These are phyloP conservation scores for Papilio demoleus DNA, from an alignment of 2,888 invertebrate genomes.

Conservation along the genomic window DNA sequence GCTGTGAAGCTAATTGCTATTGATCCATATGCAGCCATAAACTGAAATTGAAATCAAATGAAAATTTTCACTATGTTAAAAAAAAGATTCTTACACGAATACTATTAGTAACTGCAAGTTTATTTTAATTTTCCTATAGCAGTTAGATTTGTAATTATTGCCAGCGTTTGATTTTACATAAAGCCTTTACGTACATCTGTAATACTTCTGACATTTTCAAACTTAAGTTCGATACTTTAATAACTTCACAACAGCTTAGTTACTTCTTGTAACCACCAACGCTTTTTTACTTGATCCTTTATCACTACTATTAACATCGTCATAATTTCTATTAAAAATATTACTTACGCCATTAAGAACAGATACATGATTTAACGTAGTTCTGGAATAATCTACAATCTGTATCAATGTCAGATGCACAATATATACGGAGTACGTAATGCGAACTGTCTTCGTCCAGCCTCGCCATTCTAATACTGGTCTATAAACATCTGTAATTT, in stretches of 20 bases:
- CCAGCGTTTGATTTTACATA: too few relatives aligned
- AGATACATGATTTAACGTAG: slow-evolving; percentile 1
- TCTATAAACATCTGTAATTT: slow-evolving; percentile 12
- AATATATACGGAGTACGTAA: slow-evolving; percentile 6
- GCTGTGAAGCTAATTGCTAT: neutral
- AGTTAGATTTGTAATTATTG: too few relatives aligned
- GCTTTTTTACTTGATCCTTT: too few relatives aligned
- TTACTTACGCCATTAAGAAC: neutral
- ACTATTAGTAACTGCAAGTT: too few relatives aligned
- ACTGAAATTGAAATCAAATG: neutral
- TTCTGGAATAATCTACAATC: neutral
- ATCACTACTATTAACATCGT: neutral
- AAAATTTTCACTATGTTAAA: neutral
- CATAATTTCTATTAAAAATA: neutral
- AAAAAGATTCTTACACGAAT: too few relatives aligned
- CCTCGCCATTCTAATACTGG: slow-evolving; percentile 8
- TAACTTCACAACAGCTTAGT: too few relatives aligned
- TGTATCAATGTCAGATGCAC: slow-evolving; percentile 8
- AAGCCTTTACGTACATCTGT: too few relatives aligned
- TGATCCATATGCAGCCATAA: neutral
- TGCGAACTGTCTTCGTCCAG: neutral
- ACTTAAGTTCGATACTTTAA: too few relatives aligned
- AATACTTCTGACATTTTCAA: too few relatives aligned
- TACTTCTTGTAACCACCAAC: too few relatives aligned
- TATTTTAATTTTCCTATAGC: too few relatives aligned